Evolutionary conservation across 2,797 vertebrate genomes (phyloP), one percentile per base, ranked within the genome.

Genomic region (Gymnodraco acuticeps): DNA sequence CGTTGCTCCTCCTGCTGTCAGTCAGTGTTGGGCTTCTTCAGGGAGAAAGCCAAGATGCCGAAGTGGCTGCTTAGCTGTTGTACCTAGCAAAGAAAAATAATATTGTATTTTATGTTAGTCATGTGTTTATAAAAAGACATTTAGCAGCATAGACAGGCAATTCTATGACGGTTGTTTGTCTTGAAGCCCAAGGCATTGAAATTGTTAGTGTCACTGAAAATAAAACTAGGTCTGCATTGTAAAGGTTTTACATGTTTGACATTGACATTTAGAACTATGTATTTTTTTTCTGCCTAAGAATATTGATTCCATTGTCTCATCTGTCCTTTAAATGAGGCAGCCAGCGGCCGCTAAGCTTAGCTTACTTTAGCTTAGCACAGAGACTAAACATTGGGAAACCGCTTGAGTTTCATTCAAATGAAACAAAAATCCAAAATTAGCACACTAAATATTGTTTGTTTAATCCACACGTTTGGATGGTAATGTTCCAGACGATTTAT

Each of bases 1-100:
- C 89, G 95, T 91, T 97, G 95, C 88, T 98, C 27, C 27, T 5
- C 97, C 87, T 96, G 96, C 92, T 97, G 98, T 99, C 98, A 99
- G 90, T 99, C 98, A 2, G 91, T 95, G 64, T 87, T 96, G 78
- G 96, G 95, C 87, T 99, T 99, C 91, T 95, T 96, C 60, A 99
- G 92, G 0, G 98, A 99, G 90, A 99, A 99, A 71, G 97, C 95
- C 0, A 89, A 93, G 87, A 99, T 99, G 82, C 95, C 96, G 92
- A 99, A 99, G 92, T 99, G 98, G 73, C 72, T 66, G 89, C 98
- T 99, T 86, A 99, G 95, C 85, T 99, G 98, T 73, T 96, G 94
- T 38, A 99, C 98, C 98, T 99, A 74, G 0, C 11, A 27, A 66
- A 5, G 0, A 3, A 31, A 33, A 54, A 78, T 8, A 17, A 31